A percentile compares a stretch with the other conserved stretches of the same genome.
Conservation (phyloP, 2,888 invertebrate genomes). For the Sarcophaga rosellei region DNA sequence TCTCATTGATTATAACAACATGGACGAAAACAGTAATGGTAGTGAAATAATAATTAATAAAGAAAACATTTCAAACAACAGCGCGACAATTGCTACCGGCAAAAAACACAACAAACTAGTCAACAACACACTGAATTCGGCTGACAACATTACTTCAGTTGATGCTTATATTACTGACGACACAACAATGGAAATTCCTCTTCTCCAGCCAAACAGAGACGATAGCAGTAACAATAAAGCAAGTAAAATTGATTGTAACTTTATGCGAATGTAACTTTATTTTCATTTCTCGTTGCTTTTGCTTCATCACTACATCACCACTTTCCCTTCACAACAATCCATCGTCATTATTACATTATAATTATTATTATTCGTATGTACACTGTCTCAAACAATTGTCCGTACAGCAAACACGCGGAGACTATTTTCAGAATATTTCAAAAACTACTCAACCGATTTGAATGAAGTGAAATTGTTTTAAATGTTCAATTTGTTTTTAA, state of each 20-base stretch:
- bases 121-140: conserved; percentile 33
- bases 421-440: too few species aligned
- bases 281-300: background rate
- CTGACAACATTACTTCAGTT: background rate
- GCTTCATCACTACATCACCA: background rate
- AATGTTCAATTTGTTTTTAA: too few species aligned
- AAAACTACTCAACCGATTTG: too few species aligned
- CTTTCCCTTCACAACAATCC: background rate
- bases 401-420: background rate
- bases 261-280: background rate
- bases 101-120: conserved; percentile 51
- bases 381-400: background rate
- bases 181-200: conserved; percentile 75
- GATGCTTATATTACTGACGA: conserved; percentile 70
- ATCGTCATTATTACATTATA: background rate
- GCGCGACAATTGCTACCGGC: conserved; percentile 60
- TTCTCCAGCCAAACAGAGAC: conserved; percentile 66
- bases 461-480: too few species aligned
- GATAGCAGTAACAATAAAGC: conserved; percentile 56
- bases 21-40: conserved; percentile 56
- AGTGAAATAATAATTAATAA: conserved; percentile 37
- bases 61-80: conserved; percentile 42
- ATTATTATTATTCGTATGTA: background rate
- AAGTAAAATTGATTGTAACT: conserved; percentile 50
- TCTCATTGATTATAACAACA: conserved; percentile 69